Evolutionary conservation across 2,113 vertebrate species (phyloP).

Genomic region (Oryzias woworae): DNA sequence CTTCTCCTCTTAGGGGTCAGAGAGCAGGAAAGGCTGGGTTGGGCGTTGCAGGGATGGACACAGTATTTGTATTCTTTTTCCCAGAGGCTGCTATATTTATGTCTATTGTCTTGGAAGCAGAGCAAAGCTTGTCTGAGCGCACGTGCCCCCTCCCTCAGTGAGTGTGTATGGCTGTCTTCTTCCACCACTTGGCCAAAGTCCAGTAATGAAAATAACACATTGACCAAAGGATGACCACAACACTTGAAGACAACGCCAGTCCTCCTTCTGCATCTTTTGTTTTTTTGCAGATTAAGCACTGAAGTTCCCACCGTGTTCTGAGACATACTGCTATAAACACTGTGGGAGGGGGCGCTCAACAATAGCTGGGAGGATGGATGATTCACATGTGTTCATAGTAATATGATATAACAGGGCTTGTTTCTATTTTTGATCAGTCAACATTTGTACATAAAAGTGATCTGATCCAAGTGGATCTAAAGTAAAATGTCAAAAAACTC

Average conservation of each 20-base stretch:
- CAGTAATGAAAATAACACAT: slow-evolving; percentile 83
- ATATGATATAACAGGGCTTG: too few species aligned
- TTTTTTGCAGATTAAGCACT: background rate
- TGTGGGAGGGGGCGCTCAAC: slow-evolving; percentile 28
- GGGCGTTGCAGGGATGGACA: slow-evolving; percentile 80
- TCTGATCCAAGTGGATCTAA: too few species aligned
- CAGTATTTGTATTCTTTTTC: slow-evolving; percentile 82
- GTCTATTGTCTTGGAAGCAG: slow-evolving; percentile 83
- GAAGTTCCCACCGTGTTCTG: slow-evolving; percentile 30
- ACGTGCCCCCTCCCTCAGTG: background rate
- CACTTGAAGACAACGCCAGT: slow-evolving; percentile 41
- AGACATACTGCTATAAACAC: slow-evolving; percentile 30
- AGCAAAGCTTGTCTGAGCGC: slow-evolving; percentile 29
- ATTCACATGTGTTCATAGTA: background rate
- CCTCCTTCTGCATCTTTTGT: slow-evolving; percentile 37
- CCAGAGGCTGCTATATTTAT: slow-evolving; percentile 92
- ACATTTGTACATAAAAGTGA: too few species aligned
- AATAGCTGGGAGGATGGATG: slow-evolving; percentile 38
- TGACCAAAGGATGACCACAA: slow-evolving; percentile 70
- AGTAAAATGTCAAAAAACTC: too few species aligned
- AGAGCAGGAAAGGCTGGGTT: slow-evolving; percentile 77
- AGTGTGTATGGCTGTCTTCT: slow-evolving; percentile 32
- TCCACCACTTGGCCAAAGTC: slow-evolving; percentile 79
- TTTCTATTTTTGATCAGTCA: too few species aligned
- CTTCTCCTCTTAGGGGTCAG: slow-evolving; percentile 58